A percentile compares a stretch with the other conserved stretches of the same genome.
Evolutionary conservation across 1,140 invertebrate genomes (phyloP).

Genomic region (Tetramorium simillimum): DNA sequence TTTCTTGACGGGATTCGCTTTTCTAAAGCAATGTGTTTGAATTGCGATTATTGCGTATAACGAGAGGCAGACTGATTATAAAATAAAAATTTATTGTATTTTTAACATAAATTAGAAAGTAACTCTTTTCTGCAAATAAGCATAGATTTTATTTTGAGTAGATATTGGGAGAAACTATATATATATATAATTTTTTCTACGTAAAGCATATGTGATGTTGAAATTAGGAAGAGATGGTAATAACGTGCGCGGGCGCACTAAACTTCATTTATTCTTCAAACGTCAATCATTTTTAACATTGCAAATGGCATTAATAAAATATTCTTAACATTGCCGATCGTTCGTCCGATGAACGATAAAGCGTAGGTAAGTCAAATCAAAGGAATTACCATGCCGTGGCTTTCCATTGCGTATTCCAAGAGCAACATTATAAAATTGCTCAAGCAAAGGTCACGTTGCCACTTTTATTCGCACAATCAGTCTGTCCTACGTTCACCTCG

Average conservation of each 20-base stretch:
- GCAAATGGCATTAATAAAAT: constrained; percentile 9
- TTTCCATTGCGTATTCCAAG: constrained; percentile 45
- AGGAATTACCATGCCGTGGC: constrained; percentile 14
- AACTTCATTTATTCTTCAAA: neutral
- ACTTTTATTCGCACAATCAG: constrained; percentile 47
- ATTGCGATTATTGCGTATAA: neutral
- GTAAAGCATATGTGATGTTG: neutral
- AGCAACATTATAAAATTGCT: constrained; percentile 39
- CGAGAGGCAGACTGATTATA: neutral
- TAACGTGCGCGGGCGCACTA: neutral
- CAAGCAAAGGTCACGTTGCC: constrained; percentile 51
- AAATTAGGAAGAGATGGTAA: neutral
- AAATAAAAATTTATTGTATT: neutral
- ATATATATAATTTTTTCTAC: neutral
- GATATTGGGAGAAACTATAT: neutral
- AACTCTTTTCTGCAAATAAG: neutral
- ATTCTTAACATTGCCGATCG: neutral
- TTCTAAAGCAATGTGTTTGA: too few species aligned
- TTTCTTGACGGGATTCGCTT: neutral
- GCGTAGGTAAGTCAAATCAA: constrained; percentile 9
- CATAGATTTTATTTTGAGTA: neutral
- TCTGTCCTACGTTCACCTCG: constrained; percentile 1
- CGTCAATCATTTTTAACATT: neutral
- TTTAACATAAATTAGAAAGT: neutral
- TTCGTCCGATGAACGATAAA: constrained; percentile 12